Conservation (phyloP, 1,140 invertebrate genomes). For the Araneus ventricosus region DNA sequence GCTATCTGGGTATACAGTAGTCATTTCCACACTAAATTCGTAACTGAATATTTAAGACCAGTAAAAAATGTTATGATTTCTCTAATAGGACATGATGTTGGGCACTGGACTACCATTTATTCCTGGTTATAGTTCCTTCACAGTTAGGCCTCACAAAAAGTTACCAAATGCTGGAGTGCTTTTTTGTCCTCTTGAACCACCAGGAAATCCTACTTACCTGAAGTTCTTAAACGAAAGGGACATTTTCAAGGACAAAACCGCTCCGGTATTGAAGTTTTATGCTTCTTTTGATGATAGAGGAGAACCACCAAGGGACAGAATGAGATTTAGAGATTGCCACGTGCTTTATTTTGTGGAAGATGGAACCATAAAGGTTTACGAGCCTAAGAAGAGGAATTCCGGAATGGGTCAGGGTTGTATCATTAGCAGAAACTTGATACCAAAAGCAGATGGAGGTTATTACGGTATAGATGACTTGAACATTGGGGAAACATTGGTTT, state of each 20-base stretch:
- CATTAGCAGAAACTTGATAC: background rate
- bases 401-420: background rate
- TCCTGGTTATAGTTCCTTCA: background rate
- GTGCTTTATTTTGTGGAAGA: constrained; percentile 53
- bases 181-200: background rate
- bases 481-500: background rate
- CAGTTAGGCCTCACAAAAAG: background rate
- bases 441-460: constrained; percentile 24
- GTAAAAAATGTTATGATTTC: background rate
- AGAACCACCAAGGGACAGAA: background rate
- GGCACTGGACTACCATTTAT: background rate
- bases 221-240: constrained; percentile 4
- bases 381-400: constrained; percentile 3
- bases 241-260: background rate
- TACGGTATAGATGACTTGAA: constrained; percentile 35
- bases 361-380: constrained; percentile 27
- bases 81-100: background rate
- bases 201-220: background rate
- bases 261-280: background rate
- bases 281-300: constrained; percentile 44
- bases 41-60: background rate
- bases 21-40: too few relatives aligned
- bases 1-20: too few relatives aligned
- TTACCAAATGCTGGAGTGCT: background rate
- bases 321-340: constrained; percentile 21